Percentiles rank a stretch among this genome's conserved stretches.
Conservation (phyloP, 2,888 invertebrate species). For the Macrosiphum euphorbiae region DNA sequence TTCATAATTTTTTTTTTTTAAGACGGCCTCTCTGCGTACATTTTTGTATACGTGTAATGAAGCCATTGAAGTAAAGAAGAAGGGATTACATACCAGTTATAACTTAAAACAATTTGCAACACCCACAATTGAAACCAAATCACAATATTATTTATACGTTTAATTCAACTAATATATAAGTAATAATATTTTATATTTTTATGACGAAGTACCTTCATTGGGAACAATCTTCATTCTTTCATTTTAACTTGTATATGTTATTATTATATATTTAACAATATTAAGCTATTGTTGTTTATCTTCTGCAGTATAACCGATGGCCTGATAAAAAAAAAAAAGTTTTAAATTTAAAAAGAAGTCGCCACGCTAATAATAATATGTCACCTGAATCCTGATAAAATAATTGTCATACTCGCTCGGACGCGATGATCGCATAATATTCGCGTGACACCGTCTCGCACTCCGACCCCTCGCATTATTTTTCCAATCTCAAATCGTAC, state of each 20-base stretch:
- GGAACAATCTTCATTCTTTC: neutral
- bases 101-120: too few species aligned
- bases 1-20: neutral
- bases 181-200: neutral
- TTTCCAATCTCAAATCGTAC: neutral
- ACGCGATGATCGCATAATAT: neutral
- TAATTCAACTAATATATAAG: neutral
- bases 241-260: neutral
- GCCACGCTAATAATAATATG: neutral
- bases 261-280: neutral
- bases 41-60: neutral
- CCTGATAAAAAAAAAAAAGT: neutral
- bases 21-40: neutral
- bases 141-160: too few species aligned
- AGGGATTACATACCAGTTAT: too few species aligned
- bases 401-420: neutral
- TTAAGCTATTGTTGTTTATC: neutral
- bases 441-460: neutral
- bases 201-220: neutral
- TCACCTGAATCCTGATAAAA: neutral
- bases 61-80: too few species aligned
- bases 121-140: too few species aligned
- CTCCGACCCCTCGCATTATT: neutral
- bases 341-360: neutral
- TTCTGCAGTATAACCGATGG: neutral